Evolutionary conservation across 2,113 vertebrate genomes (phyloP), one percentile per base, ranked within the genome.

Genomic region (Melanerpes formicivorus): DNA sequence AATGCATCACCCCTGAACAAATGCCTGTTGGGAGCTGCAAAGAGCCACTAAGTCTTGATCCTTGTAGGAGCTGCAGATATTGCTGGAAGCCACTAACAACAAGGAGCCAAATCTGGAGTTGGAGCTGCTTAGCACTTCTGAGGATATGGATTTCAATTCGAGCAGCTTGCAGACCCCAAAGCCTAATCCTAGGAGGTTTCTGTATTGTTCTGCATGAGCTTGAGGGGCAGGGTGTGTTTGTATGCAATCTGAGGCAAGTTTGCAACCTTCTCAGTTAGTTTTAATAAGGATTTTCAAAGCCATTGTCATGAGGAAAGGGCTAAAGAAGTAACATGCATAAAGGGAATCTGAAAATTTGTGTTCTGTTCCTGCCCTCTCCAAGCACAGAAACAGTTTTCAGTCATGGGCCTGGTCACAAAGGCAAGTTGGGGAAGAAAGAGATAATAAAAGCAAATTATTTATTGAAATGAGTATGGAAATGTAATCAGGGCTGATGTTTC

Each of bases 11-110:
- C 64, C 60, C 54, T 74, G 72, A 80, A 71, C 5, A 58, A 77
- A 60, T 23, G 67, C 79, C 92, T 88, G 72, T 4, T 71, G 79
- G 90, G 85, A 83, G 32, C 0, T 88, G 62, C 80, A 85, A 74
- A 91, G 60, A 88, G 58, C 56, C 64, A 27, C 76, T n/a, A 54
- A 77, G 65, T 48, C 94, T 44, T 80, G 90, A 87, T 88, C 80
- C 69, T 76, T 60, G 42, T 9, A 90, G 90, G 82, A 90, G 27
- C 30, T 71, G 76, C 76, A 85, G 90, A 85, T 59, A 25, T 77
- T 91, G 80, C 90, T 94, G 88, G 90, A 91, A 96, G 80, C 76
- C 82, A 80, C 69, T 7, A 2, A 48, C 92, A 87, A 82, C 50
- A 70, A 81, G 54, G 27, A 90, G 69, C 56, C 73, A 71, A 82